Evolutionary conservation across 2,888 invertebrate species (phyloP).

Genomic region (Aspidiotus destructor): DNA sequence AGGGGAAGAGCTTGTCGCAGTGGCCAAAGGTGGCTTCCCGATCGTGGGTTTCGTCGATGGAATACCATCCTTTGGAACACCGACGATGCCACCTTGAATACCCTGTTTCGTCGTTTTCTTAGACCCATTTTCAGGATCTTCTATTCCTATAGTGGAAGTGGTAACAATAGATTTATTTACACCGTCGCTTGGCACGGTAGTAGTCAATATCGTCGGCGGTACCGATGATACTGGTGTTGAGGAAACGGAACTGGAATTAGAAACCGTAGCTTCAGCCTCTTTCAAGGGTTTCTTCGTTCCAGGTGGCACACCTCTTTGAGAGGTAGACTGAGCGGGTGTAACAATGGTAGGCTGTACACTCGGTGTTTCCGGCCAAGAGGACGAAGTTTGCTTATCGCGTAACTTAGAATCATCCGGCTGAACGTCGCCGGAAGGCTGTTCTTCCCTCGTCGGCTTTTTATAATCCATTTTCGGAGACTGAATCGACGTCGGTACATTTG

Average conservation of each 20-base stretch:
- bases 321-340: background rate
- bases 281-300: background rate
- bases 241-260: background rate
- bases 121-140: conserved; percentile 16
- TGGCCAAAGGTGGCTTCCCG: background rate
- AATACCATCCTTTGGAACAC: conserved; percentile 2
- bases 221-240: background rate
- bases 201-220: conserved; percentile 7
- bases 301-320: background rate
- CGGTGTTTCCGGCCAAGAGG: background rate
- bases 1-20: background rate
- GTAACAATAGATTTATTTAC: conserved; percentile 22
- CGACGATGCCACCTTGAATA: background rate
- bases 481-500: conserved; percentile 3
- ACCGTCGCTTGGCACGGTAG: conserved; percentile 17
- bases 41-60: background rate
- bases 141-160: conserved; percentile 16
- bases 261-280: background rate
- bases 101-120: conserved; percentile 19
- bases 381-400: background rate
- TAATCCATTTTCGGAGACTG: conserved; percentile 21
- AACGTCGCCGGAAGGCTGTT: conserved; percentile 4
- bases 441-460: conserved; percentile 27
- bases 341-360: background rate
- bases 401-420: background rate